A percentile compares a stretch with the other conserved stretches of the same genome.
phyloP scores from a whole-genome alignment of 92 coral and sea anemone genomes.

The Scolanthus callimorphus region DNA sequence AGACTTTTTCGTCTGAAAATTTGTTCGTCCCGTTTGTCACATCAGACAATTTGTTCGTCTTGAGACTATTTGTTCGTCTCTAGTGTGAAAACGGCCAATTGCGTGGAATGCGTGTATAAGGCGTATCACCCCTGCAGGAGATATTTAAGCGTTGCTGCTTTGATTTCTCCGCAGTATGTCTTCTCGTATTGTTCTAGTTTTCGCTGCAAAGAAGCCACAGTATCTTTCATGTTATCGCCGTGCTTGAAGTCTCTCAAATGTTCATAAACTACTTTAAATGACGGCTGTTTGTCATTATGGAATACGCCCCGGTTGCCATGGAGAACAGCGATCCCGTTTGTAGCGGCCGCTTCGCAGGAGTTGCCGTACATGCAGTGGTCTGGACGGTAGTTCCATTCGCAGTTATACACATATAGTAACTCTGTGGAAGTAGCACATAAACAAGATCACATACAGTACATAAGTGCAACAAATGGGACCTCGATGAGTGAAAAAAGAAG shows the following conservation, averaged over 20 bases:
- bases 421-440: no score
- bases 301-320: conserved; percentile 94
- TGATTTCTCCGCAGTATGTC: conserved; percentile 61
- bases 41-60: no score
- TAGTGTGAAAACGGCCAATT: no score
- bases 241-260: conserved; percentile 48
- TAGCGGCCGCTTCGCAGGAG: conserved; percentile 67
- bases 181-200: conserved; percentile 26
- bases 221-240: conserved; percentile 37
- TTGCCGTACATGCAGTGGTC: conserved; percentile 96
- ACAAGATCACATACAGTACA: no score
- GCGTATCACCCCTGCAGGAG: no score
- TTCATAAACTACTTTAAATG: conserved; percentile 69
- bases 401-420: conserved; percentile 54
- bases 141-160: conserved; percentile 35
- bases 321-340: conserved; percentile 80
- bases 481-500: no score
- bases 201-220: conserved; percentile 24
- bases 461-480: no score
- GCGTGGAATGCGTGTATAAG: no score
- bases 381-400: conserved; percentile 98
- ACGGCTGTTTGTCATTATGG: conserved; percentile 61
- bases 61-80: no score
- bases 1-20: no score
- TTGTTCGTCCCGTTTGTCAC: no score